Evolutionary conservation across 2,888 invertebrate species (phyloP).

Genomic region (Andrena bicolor): DNA sequence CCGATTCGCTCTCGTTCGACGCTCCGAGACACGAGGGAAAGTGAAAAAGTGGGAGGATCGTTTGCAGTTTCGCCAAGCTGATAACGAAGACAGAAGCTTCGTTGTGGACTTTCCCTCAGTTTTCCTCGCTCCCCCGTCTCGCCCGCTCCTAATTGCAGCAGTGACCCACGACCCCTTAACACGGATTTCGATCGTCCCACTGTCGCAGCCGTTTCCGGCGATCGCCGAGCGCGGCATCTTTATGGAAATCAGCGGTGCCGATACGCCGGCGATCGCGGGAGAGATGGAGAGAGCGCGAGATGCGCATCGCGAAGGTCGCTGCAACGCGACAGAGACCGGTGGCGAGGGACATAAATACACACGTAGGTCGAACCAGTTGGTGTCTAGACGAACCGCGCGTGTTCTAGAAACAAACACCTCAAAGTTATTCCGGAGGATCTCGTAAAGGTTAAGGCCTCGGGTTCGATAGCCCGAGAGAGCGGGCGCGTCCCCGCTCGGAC

Average conservation of each 20-base stretch:
- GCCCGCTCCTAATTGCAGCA: no score
- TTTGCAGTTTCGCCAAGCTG: conserved; percentile 33
- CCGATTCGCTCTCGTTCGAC: conserved; percentile 9
- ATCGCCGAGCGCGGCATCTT: conserved; percentile 23
- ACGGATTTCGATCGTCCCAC: conserved; percentile 31
- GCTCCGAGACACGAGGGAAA: conserved; percentile 5
- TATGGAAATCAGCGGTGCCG: conserved; percentile 52
- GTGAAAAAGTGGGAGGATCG: conserved; percentile 13
- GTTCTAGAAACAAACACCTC: conserved; percentile 64
- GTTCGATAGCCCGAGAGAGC: conserved; percentile 74
- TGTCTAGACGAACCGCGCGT: conserved; percentile 62
- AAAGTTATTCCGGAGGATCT: conserved; percentile 66
- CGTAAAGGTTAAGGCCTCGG: conserved; percentile 78
- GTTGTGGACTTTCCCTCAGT: no score
- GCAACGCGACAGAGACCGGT: conserved; percentile 21
- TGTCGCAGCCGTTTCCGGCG: conserved; percentile 1
- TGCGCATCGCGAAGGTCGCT: conserved; percentile 38
- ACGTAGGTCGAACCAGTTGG: conserved; percentile 58
- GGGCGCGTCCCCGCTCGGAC: conserved; percentile 5
- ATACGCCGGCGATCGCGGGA: background rate
- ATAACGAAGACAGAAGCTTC: background rate
- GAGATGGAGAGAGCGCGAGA: conserved; percentile 38
- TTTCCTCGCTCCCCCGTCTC: no score
- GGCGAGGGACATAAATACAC: conserved; percentile 35
- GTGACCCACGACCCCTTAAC: conserved; percentile 22